Conservation (phyloP, 2,888 invertebrate species). For the Ectemnius continuus region DNA sequence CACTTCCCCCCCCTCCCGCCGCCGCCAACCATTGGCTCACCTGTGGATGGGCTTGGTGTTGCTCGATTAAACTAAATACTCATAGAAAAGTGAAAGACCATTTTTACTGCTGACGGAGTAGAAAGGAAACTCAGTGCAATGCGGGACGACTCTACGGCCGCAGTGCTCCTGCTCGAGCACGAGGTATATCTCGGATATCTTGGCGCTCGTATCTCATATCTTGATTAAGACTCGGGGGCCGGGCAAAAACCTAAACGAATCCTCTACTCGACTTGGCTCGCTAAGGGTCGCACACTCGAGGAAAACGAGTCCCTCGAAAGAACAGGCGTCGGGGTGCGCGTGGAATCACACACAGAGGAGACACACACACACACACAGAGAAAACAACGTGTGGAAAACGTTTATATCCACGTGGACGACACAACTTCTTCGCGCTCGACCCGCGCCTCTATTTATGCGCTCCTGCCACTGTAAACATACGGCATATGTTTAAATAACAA, state of each 20-base stretch:
- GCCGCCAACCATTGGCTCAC: too few relatives aligned
- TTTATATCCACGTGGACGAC: neutral
- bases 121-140: slow-evolving; percentile 13
- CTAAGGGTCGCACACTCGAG: neutral
- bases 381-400: neutral
- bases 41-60: neutral
- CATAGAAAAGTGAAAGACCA: slow-evolving; percentile 49
- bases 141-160: neutral
- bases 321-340: neutral
- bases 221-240: neutral
- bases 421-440: neutral
- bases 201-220: neutral
- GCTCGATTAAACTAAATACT: slow-evolving; percentile 28
- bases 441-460: slow-evolving; percentile 20
- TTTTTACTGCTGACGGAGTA: slow-evolving; percentile 30
- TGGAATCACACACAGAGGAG: too few relatives aligned
- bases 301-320: neutral
- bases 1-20: too few relatives aligned
- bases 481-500: slow-evolving; percentile 45
- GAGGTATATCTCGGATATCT: neutral
- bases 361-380: neutral
- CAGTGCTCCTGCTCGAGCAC: neutral
- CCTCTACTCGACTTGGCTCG: neutral
- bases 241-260: neutral
- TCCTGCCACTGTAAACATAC: slow-evolving; percentile 34